phyloP scores from a whole-genome alignment of 2,113 vertebrate species.

The Psophia crepitans region DNA sequence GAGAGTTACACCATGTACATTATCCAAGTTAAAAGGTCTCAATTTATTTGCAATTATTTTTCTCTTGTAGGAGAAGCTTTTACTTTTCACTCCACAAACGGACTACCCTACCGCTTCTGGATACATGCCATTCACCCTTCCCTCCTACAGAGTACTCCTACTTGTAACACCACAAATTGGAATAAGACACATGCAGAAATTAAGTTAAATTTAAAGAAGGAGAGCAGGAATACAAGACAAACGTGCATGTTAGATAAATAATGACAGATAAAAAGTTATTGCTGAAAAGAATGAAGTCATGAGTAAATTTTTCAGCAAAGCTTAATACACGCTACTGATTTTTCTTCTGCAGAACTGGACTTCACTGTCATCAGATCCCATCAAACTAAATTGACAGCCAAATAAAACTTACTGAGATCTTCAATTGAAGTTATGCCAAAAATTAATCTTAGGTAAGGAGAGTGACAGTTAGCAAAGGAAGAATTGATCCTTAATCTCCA shows the following conservation, averaged over 20 bases:
- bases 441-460: constrained; percentile 14
- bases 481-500: constrained; percentile 49
- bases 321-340: not conserved
- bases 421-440: constrained; percentile 52
- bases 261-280: not conserved
- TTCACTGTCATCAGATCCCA: not conserved
- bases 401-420: constrained; percentile 32
- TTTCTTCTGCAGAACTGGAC: not conserved
- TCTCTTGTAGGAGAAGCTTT: not conserved
- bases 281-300: not conserved
- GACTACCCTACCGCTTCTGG: not conserved
- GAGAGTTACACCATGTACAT: not conserved
- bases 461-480: constrained; percentile 18
- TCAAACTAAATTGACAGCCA: not conserved
- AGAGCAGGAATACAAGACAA: not conserved
- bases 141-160: not conserved
- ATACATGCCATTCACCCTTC: not conserved
- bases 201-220: not conserved
- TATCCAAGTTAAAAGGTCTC: not conserved
- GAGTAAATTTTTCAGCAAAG: not conserved
- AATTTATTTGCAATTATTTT: not conserved
- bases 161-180: not conserved
- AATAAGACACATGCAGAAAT: not conserved
- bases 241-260: not conserved
- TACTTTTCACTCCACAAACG: not conserved